Percentiles rank a stretch among this genome's conserved stretches.
Conservation (phyloP, 2,888 invertebrate genomes). For the Noctuana brunneofusca region DNA sequence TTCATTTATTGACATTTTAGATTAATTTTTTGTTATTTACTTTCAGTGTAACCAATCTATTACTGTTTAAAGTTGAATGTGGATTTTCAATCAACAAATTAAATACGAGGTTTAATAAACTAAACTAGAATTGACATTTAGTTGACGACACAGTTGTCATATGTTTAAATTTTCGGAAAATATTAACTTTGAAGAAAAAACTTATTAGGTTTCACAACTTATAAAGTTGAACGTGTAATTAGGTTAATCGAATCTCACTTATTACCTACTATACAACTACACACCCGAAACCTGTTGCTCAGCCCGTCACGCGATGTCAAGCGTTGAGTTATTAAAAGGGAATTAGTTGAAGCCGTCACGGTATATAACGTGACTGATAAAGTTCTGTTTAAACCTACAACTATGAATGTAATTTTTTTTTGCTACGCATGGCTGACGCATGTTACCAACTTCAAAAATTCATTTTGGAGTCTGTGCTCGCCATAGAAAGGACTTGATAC, state of each 20-base stretch:
- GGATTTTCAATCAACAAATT: no score
- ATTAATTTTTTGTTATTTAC: no score
- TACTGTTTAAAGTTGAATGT: neutral
- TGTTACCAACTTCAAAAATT: no score
- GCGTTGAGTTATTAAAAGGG: slow-evolving; percentile 36
- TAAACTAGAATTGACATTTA: neutral
- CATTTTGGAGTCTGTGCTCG: no score
- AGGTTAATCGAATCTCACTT: slow-evolving; percentile 27
- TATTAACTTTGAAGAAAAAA: no score
- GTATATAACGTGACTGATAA: slow-evolving; percentile 37
- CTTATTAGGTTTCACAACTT: neutral
- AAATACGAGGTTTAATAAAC: neutral
- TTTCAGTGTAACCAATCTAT: no score
- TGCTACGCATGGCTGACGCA: no score
- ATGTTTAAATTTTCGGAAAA: neutral
- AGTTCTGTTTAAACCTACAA: neutral
- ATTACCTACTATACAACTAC: slow-evolving; percentile 32
- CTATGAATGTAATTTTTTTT: no score
- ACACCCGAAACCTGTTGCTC: slow-evolving; percentile 48
- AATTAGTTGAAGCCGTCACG: slow-evolving; percentile 42
- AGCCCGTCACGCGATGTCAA: slow-evolving; percentile 47
- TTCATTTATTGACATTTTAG: no score
- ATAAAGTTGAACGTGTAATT: slow-evolving; percentile 8
- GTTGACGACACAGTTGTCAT: no score
- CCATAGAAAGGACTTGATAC: no score